Evolutionary conservation across 2,113 vertebrate genomes (phyloP).

Genomic region (Electrona antarctica): DNA sequence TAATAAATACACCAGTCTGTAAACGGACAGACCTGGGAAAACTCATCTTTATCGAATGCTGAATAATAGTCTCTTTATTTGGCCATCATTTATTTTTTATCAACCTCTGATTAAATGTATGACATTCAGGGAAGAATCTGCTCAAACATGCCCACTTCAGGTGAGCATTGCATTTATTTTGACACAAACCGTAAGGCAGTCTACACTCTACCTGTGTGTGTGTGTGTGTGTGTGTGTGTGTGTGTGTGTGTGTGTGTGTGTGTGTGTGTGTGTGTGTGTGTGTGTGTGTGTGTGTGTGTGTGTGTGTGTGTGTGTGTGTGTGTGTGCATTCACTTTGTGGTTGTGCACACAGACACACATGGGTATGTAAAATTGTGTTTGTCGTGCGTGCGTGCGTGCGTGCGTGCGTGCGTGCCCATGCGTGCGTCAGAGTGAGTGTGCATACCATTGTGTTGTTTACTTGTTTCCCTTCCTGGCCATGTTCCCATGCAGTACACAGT

Average conservation of each 20-base stretch:
- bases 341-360: not conserved
- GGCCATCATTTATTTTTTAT: constrained; percentile 40
- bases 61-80: not conserved
- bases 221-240: constrained; percentile 34
- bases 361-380: constrained; percentile 1
- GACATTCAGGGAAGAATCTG: constrained; percentile 32
- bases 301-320: constrained; percentile 19
- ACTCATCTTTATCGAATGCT: constrained; percentile 31
- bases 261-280: constrained; percentile 27
- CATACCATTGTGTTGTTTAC: not conserved
- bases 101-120: constrained; percentile 40
- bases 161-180: constrained; percentile 63
- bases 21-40: constrained; percentile 47
- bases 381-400: constrained; percentile 23
- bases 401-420: constrained; percentile 14
- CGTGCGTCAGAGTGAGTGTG: constrained; percentile 8
- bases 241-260: constrained; percentile 22
- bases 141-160: constrained; percentile 39
- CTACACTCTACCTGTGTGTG: constrained; percentile 67
- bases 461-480: constrained; percentile 32
- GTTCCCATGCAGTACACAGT: constrained; percentile 50
- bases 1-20: constrained; percentile 58
- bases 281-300: constrained; percentile 27
- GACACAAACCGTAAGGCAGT: constrained; percentile 60
- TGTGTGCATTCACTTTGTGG: not conserved